These are phyloP conservation scores for Notiomystis cincta DNA, from an alignment of 2,113 vertebrate species.

Conservation along the genomic window DNA sequence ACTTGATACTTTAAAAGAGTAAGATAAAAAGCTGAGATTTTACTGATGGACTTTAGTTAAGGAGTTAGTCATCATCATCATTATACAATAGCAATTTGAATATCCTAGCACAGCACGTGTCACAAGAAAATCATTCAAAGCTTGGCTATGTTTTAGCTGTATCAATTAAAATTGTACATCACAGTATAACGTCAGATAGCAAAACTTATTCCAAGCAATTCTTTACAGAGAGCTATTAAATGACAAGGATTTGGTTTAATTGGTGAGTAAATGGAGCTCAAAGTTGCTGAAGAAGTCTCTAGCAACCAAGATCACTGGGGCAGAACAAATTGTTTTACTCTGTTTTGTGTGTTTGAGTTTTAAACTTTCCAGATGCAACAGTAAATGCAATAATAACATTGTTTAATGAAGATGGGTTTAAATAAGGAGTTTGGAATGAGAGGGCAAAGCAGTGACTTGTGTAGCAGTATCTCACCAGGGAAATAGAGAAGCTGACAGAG, in stretches of 20 bases:
- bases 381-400: background rate
- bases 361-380: background rate
- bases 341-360: background rate
- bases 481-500: background rate
- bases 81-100: background rate
- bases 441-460: background rate
- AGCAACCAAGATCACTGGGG: background rate
- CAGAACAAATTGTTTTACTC: slow-evolving; percentile 19
- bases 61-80: slow-evolving; percentile 49
- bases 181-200: background rate
- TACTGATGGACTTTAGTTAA: slow-evolving; percentile 42
- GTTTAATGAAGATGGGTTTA: slow-evolving; percentile 13
- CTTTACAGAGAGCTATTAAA: background rate
- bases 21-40: slow-evolving; percentile 26
- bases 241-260: slow-evolving; percentile 34
- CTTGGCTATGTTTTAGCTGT: background rate
- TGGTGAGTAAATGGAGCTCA: background rate
- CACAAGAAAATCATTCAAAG: slow-evolving; percentile 15
- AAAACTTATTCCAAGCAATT: background rate
- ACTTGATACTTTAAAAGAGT: slow-evolving; percentile 26
- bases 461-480: background rate
- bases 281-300: background rate
- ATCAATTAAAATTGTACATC: background rate
- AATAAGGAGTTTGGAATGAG: slow-evolving; percentile 10
- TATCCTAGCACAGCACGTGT: slow-evolving; percentile 3